Conservation (phyloP, 2,113 vertebrate genomes). For the Nothocercus nigrocapillus region DNA sequence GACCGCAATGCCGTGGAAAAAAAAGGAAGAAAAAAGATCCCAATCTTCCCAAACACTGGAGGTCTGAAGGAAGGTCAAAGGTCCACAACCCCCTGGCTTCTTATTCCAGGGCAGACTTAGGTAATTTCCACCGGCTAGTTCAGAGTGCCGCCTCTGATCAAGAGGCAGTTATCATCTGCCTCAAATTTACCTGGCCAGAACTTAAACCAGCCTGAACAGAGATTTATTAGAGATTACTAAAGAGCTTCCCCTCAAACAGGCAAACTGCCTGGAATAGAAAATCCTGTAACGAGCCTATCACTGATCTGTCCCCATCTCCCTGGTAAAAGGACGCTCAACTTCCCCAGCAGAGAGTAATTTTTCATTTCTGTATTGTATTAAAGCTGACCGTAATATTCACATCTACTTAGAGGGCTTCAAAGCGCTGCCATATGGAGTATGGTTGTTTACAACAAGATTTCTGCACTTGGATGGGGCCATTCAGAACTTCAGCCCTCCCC, state of each 20-base stretch:
- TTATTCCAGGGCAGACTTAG: background rate
- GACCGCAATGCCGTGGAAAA: background rate
- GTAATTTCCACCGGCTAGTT: background rate
- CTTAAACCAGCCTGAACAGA: constrained; percentile 32
- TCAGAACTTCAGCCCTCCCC: background rate
- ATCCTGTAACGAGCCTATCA: background rate
- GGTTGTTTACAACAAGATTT: background rate
- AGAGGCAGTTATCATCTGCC: constrained; percentile 22
- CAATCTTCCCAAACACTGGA: background rate
- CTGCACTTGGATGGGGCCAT: background rate
- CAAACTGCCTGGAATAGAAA: constrained; percentile 42
- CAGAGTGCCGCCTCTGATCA: background rate
- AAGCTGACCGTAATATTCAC: constrained; percentile 26
- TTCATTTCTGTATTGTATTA: background rate
- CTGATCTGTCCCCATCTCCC: background rate
- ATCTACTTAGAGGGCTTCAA: constrained; percentile 30
- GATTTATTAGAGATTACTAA: constrained; percentile 67
- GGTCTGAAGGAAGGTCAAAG: background rate
- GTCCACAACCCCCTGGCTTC: rapidly evolving
- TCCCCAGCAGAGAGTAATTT: constrained; percentile 18
- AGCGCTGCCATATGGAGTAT: background rate
- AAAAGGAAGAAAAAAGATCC: background rate
- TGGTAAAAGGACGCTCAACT: constrained; percentile 29
- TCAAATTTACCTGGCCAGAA: constrained; percentile 36
- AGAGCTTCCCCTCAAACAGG: background rate